Evolutionary conservation across 2,888 invertebrate genomes (phyloP), one percentile per base, ranked within the genome.

Genomic region (Folsomia candida): DNA sequence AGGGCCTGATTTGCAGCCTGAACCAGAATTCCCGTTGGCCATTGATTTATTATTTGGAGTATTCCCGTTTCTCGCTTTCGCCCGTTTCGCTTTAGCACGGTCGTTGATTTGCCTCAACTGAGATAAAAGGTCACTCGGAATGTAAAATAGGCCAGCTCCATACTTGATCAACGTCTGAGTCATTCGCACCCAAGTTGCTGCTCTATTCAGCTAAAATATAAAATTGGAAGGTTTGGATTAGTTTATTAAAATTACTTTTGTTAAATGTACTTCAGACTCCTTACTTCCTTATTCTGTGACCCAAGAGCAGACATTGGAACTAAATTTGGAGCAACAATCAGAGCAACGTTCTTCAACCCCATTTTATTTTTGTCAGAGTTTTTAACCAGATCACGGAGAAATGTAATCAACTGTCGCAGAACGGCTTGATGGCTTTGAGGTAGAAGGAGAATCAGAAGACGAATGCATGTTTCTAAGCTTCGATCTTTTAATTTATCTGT

Each of bases 261-360:
- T 28, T 29, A 20, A 58, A 58, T 58, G 11, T 37, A n/a, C 37
- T 6, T 37, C 47, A 28, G 11, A n/a, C 20, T 28, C 11, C 67
- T 24, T 68, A 79, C 79, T 70, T 79, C 79, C 68, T 77, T 78
- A 57, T 77, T 77, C 37, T 79, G 79, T 2, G 78, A 78, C 22
- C 78, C 74, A 22, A 78, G 71, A 60, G 78, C 78, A 37, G 75
- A 77, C 47, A 75, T 74, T 68, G 77, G 75, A 68, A 85, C 85
- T 79, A 96, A 88, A 68, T 96, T 93, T n/a, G 96, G 96, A 20
- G 95, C 95, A 78, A 95, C 92, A 80, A 96, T 95, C 89, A 94
- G 94, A 37, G 95, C 91, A 51, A 96, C 93, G 83, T 95, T 96
- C 82, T 93, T 92, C 74, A 91, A 87, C 80, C 89, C 90, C 96